phyloP scores from a whole-genome alignment of 2,888 invertebrate genomes.

The Trichopria drosophilae region DNA sequence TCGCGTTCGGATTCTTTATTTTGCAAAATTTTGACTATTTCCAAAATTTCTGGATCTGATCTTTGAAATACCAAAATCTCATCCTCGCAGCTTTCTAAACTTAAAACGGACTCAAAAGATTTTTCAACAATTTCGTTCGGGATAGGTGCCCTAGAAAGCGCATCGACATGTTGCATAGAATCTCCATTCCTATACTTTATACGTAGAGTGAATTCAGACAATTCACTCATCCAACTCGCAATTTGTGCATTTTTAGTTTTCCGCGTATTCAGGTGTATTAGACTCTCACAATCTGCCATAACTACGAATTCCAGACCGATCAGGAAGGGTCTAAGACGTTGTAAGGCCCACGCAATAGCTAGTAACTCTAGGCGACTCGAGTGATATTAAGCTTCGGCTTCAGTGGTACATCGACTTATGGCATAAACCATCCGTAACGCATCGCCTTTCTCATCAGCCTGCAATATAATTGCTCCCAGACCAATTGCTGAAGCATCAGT shows the following conservation, averaged over 20 bases:
- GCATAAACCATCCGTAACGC: slow-evolving; percentile 15
- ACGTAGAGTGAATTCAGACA: slow-evolving; percentile 33
- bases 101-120: not conserved
- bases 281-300: slow-evolving; percentile 25
- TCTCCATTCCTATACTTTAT: slow-evolving; percentile 28
- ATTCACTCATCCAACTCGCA: slow-evolving; percentile 18
- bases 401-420: slow-evolving; percentile 2
- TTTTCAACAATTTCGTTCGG: not conserved
- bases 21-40: not conserved
- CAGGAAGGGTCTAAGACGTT: slow-evolving; percentile 16
- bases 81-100: slow-evolving; percentile 1
- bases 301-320: slow-evolving; percentile 18
- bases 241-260: slow-evolving; percentile 21
- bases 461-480: slow-evolving; percentile 11
- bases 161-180: slow-evolving; percentile 37
- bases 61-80: slow-evolving; percentile 12
- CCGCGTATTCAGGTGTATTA: slow-evolving; percentile 18
- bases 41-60: not conserved
- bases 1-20: not conserved
- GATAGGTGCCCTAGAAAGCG: slow-evolving; percentile 35
- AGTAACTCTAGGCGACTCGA: slow-evolving; percentile 16
- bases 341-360: slow-evolving; percentile 22
- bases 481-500: slow-evolving; percentile 12
- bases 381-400: slow-evolving; percentile 13
- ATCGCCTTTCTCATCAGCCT: not conserved